A percentile compares a stretch with the other conserved stretches of the same genome.
These are phyloP conservation scores for Synergus itoensis DNA, from an alignment of 2,888 invertebrate species.

Conservation along the genomic window DNA sequence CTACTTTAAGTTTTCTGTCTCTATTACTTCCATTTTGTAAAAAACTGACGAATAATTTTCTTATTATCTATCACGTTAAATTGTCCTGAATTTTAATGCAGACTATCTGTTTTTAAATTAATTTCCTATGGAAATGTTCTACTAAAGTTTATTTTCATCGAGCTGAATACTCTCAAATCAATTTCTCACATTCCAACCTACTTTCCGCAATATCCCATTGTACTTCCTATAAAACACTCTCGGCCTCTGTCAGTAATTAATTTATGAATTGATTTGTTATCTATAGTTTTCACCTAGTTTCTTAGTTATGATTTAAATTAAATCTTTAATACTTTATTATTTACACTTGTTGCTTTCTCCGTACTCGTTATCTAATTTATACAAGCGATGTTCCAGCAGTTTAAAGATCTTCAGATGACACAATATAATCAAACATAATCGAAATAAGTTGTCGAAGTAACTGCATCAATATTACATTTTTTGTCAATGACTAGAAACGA, in stretches of 20 bases:
- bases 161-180: conserved; percentile 35
- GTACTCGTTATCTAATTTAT: conserved; percentile 53
- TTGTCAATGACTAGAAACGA: not conserved
- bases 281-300: conserved; percentile 63
- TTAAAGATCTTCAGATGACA: conserved; percentile 58
- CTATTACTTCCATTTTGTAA: not conserved
- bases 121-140: not conserved
- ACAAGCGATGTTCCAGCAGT: conserved; percentile 56
- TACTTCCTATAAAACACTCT: conserved; percentile 66
- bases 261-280: conserved; percentile 64
- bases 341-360: conserved; percentile 58
- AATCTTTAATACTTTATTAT: conserved; percentile 65
- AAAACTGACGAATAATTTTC: not conserved
- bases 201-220: conserved; percentile 42
- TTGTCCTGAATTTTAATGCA: not conserved
- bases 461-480: not conserved
- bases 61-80: not conserved
- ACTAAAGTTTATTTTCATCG: not conserved
- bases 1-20: conserved; percentile 4
- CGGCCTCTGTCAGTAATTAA: conserved; percentile 65
- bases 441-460: not conserved
- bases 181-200: conserved; percentile 59
- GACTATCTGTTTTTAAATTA: conserved; percentile 18
- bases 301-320: conserved; percentile 66
- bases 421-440: conserved; percentile 24